phyloP scores from a whole-genome alignment of 92 coral and sea anemone genomes.

The Isaurus tuberculatus region DNA sequence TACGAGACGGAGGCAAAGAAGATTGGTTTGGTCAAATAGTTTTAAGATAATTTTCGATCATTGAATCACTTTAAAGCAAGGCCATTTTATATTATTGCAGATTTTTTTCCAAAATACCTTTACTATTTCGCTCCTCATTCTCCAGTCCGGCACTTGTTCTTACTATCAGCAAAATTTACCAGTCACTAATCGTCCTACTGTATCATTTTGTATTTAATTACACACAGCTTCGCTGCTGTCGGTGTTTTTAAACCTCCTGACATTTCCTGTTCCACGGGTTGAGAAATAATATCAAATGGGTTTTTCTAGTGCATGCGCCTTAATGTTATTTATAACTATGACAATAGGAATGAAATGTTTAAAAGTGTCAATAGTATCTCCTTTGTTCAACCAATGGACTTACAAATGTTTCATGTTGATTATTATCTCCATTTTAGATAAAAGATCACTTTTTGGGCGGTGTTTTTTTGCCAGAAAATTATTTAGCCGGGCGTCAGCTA shows the following conservation, averaged over 20 bases:
- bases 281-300: not conserved
- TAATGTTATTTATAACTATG: too few relatives aligned
- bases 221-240: not conserved
- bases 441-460: too few relatives aligned
- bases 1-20: conserved; percentile 99
- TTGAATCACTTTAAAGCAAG: not conserved
- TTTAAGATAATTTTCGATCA: not conserved
- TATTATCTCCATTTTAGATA: too few relatives aligned
- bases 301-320: not conserved
- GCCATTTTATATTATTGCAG: not conserved
- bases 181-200: not conserved
- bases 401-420: too few relatives aligned
- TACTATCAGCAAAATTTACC: not conserved
- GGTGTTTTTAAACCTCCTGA: not conserved
- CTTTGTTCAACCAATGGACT: too few relatives aligned
- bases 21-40: conserved; percentile 99
- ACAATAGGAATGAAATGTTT: too few relatives aligned
- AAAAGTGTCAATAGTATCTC: too few relatives aligned
- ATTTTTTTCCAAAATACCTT: not conserved
- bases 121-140: not conserved
- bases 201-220: not conserved
- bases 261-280: not conserved
- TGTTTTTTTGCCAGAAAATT: too few relatives aligned
- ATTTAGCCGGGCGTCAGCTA: not conserved
- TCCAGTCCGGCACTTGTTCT: not conserved